Evolutionary conservation across 53 echinoderm and acorn worm genomes (phyloP).

Genomic region (Patiria pectinifera): DNA sequence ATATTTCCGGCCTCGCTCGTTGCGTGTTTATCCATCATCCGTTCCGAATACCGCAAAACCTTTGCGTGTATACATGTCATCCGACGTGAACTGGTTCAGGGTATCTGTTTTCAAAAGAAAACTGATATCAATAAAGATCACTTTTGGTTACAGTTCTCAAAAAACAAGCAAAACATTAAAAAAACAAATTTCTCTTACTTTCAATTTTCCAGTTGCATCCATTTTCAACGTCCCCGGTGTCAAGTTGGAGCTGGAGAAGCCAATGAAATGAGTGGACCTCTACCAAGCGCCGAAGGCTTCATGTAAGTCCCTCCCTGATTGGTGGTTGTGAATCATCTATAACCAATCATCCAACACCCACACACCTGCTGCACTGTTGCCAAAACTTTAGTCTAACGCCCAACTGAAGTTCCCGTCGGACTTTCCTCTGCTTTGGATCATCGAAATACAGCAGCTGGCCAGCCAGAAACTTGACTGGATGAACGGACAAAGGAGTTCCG

Average conservation of each 20-base stretch:
- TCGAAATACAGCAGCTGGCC: neutral
- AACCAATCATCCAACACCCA: neutral
- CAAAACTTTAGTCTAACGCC: neutral
- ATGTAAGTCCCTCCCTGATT: conserved; percentile 54
- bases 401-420: neutral
- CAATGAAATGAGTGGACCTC: conserved; percentile 29
- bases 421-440: neutral
- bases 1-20: too few relatives aligned
- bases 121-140: too few relatives aligned
- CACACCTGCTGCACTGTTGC: conserved; percentile 8
- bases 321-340: conserved; percentile 39
- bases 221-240: conserved; percentile 88
- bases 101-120: too few relatives aligned
- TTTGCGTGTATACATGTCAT: too few relatives aligned
- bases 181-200: neutral
- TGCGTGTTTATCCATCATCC: too few relatives aligned
- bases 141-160: neutral
- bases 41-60: too few relatives aligned
- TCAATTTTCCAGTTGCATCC: conserved; percentile 70
- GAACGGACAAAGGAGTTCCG: neutral
- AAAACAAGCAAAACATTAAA: neutral
- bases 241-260: conserved; percentile 77
- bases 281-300: neutral
- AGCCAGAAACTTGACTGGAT: neutral
- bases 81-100: too few relatives aligned